phyloP scores from a whole-genome alignment of 2,888 invertebrate species.

The Silvanus unidentatus region DNA sequence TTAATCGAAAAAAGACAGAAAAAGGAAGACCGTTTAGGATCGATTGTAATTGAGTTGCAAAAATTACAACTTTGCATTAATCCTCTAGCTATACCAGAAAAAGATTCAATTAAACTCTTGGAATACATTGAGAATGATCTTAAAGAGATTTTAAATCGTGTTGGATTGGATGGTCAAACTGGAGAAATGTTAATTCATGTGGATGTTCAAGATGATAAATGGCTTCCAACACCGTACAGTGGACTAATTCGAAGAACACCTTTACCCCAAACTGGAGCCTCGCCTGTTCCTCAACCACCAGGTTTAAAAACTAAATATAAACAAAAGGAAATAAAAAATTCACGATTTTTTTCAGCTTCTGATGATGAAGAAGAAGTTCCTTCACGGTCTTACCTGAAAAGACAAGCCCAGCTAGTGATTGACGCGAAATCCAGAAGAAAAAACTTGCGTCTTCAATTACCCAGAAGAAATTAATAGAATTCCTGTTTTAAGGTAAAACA shows the following conservation, averaged over 20 bases:
- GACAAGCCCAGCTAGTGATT: conserved; percentile 76
- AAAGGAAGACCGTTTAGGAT: conserved; percentile 25
- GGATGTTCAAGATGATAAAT: conserved; percentile 34
- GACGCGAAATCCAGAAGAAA: conserved; percentile 77
- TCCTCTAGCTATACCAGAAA: conserved; percentile 25
- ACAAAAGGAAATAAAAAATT: too few species aligned
- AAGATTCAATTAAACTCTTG: conserved; percentile 14
- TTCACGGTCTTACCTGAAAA: conserved; percentile 69
- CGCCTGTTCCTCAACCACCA: conserved; percentile 32
- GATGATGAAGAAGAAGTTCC: conserved; percentile 84
- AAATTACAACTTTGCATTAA: conserved; percentile 29
- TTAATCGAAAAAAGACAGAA: conserved; percentile 40
- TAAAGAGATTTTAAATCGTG: conserved; percentile 14
- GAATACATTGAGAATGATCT: conserved; percentile 14
- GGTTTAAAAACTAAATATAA: too few species aligned
- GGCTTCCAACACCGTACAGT: conserved; percentile 41
- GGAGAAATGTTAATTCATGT: not conserved
- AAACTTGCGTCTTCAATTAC: conserved; percentile 52
- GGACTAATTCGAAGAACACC: conserved; percentile 40
- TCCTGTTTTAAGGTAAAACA: too few species aligned
- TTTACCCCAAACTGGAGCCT: conserved; percentile 35
- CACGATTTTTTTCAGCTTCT: conserved; percentile 47
- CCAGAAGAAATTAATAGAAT: conserved; percentile 19
- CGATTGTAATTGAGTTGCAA: conserved; percentile 23
- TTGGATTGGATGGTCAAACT: conserved; percentile 7